Evolutionary conservation across 2,113 vertebrate species (phyloP).

Genomic region (Ceuthmochares aereus): DNA sequence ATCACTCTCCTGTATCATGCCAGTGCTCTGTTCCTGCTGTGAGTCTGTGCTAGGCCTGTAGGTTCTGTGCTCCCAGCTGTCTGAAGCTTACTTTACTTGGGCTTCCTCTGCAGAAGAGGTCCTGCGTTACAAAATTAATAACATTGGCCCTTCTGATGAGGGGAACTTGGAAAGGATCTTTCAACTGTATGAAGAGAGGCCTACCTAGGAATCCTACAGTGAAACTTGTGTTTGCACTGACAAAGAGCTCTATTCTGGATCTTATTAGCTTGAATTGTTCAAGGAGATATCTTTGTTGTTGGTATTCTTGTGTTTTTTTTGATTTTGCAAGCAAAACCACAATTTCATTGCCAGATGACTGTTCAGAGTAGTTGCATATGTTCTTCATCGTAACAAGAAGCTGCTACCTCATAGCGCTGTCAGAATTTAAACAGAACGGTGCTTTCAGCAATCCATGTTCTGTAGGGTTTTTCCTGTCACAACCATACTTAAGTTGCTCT

Average conservation of each 20-base stretch:
- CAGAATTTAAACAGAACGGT: not conserved
- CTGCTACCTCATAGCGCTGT: not conserved
- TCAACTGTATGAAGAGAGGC: not conserved
- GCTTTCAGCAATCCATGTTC: not conserved
- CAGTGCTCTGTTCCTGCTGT: rapidly evolving
- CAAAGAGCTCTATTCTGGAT: not conserved
- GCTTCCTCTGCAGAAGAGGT: not conserved
- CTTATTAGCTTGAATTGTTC: not conserved
- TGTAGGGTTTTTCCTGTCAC: rapidly evolving
- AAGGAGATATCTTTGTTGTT: not conserved
- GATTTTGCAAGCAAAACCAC: not conserved
- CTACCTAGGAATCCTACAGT: not conserved
- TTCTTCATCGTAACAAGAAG: not conserved
- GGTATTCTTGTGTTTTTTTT: not conserved
- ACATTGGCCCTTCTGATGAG: not conserved
- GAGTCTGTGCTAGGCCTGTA: rapidly evolving
- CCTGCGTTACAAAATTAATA: not conserved
- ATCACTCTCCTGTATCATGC: not conserved
- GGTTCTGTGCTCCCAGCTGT: not conserved
- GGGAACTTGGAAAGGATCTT: not conserved
- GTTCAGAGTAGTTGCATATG: not conserved
- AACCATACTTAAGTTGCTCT: not conserved
- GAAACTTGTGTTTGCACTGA: not conserved
- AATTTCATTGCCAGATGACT: not conserved
- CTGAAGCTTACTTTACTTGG: not conserved